These are phyloP conservation scores for Automeris io DNA, from an alignment of 2,888 invertebrate species.

Conservation along the genomic window DNA sequence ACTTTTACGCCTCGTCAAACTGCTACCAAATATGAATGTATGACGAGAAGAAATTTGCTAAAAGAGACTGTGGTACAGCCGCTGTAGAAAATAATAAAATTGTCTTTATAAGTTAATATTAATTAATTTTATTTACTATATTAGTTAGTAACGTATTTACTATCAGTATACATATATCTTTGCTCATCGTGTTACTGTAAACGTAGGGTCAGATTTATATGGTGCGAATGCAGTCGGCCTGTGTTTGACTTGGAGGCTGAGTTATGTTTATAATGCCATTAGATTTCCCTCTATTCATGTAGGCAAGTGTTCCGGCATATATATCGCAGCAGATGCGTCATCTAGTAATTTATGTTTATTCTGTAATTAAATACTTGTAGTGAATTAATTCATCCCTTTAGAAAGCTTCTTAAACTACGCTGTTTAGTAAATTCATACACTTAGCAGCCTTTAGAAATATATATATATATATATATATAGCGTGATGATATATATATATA, in stretches of 20 bases:
- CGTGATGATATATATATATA: too few relatives aligned
- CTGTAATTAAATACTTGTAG: slow-evolving; percentile 11
- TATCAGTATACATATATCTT: background rate
- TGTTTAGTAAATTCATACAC: too few relatives aligned
- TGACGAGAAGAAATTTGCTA: too few relatives aligned
- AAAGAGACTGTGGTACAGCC: too few relatives aligned
- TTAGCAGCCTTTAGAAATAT: too few relatives aligned
- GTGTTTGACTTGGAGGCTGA: slow-evolving; percentile 36
- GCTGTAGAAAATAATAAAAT: too few relatives aligned
- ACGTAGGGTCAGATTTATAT: slow-evolving; percentile 11
- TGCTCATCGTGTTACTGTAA: background rate
- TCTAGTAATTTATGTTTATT: slow-evolving; percentile 22
- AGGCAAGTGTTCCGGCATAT: slow-evolving; percentile 29
- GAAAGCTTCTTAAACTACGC: slow-evolving; percentile 5
- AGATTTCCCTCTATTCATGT: slow-evolving; percentile 21
- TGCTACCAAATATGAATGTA: too few relatives aligned
- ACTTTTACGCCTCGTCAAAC: too few relatives aligned
- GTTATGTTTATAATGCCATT: slow-evolving; percentile 37
- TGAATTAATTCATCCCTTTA: background rate
- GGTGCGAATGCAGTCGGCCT: slow-evolving; percentile 22
- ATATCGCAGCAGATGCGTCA: slow-evolving; percentile 25
- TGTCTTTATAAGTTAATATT: too few relatives aligned
- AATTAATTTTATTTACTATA: too few relatives aligned
- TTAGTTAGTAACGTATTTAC: too few relatives aligned
- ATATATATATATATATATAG: too few relatives aligned